phyloP scores from a whole-genome alignment of 2,797 vertebrate genomes.

The Tragopan temminckii region DNA sequence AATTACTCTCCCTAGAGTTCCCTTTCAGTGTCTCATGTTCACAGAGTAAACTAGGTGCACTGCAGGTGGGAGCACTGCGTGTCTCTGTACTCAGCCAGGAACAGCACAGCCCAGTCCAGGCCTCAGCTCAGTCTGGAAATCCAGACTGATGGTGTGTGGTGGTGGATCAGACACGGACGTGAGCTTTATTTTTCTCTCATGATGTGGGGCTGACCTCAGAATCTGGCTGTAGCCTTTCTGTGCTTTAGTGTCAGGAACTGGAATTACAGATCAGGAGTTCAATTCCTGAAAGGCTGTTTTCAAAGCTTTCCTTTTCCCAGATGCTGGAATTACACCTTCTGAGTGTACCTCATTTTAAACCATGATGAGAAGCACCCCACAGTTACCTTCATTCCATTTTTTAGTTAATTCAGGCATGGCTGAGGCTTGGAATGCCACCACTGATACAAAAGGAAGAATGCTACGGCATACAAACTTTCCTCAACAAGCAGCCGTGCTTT shows the following conservation, averaged over 20 bases:
- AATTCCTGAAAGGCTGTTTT: background rate
- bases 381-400: background rate
- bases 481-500: background rate
- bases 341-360: background rate
- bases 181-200: background rate
- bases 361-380: background rate
- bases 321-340: background rate
- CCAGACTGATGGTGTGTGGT: background rate
- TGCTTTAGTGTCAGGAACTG: background rate
- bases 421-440: background rate
- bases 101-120: background rate
- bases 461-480: background rate
- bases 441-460: conserved; percentile 23
- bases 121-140: background rate
- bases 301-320: background rate
- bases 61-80: background rate
- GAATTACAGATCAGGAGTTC: background rate
- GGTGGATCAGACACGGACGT: background rate
- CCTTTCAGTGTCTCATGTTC: background rate
- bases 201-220: background rate
- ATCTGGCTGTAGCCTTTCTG: background rate
- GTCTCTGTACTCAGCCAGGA: background rate
- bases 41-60: background rate
- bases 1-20: background rate
- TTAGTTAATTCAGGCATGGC: background rate